Evolutionary conservation across 2,888 invertebrate genomes (phyloP), one percentile per base, ranked within the genome.

Genomic region (Globia sparganii): DNA sequence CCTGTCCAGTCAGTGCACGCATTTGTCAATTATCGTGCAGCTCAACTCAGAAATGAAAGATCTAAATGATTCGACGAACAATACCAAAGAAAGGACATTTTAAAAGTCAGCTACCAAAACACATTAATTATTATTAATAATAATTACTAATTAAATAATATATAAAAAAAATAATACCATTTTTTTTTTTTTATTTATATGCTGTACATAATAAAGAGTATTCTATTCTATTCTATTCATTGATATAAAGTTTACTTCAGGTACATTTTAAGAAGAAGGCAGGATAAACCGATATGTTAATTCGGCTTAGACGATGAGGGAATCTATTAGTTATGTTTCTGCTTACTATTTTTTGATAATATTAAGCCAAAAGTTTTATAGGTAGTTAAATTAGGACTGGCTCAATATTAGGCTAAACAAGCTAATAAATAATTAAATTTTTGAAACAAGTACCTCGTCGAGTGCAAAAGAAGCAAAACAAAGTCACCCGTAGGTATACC

Each of bases 381-480:
- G 13, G 0, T 31, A 49, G 15, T 31, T 34, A 49, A 18, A 31
- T 31, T 31, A 31, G 49, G 6, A n/a, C 4, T 9, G 6, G 21
- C 43, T 31, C 25, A 46, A 67, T 15, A 25, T 67, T 34, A 67
- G 25, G 25, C 25, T 9, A 1, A 58, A 37, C 9, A 37, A n/a
- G 11, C 11, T 21, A n/a, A 79, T 76, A 58, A 81, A 78, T 67
- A 75, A 86, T 76, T 80, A 59, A 64, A 74, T 81, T 84, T 76
- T 75, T 81, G 66, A 81, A 79, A 68, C 69, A 62, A 72, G 46
- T 62, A 43, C 72, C 64, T 62, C 13, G 64, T 68, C 13, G 46
- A 49, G 59, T 34, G 77, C 69, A 69, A 67, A 77, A 70, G 71
- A 75, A 86, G 72, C 69, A 79, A 77, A 84, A 82, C 56, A 80